Base-by-base conservation (phyloP, 1,140 invertebrate genomes). In the Aporrectodea caliginosa region DNA sequence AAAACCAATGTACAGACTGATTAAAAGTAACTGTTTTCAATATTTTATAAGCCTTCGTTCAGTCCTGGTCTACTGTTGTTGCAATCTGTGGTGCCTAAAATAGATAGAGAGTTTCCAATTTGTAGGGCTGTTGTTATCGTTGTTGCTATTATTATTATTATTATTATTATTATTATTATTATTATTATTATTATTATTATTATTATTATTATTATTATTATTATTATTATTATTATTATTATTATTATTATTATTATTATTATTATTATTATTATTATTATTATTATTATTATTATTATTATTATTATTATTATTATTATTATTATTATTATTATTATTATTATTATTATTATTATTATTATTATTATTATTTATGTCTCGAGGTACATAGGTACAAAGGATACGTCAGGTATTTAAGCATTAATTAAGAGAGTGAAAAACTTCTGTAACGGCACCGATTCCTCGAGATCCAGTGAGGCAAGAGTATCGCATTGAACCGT, bases 91-190 rank as follows among this genome's bases (percentile, higher is more conserved):
- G n/a, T n/a, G n/a, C n/a, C n/a, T n/a, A n/a, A n/a, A n/a, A n/a
- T n/a, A n/a, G n/a, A n/a, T n/a, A n/a, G n/a, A n/a, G n/a, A n/a
- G n/a, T n/a, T n/a, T n/a, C n/a, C n/a, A n/a, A n/a, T n/a, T n/a
- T n/a, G n/a, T n/a, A n/a, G n/a, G n/a, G n/a, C n/a, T 58, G 22
- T 58, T 58, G 22, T 58, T 58, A 58, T 58, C 22, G 22, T 58
- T 58, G 22, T 58, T 58, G 22, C 22, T 58, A 58, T 58, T 58
- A 58, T 58, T 58, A 22, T 58, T 58, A 58, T 58, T 58, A 58
- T 58, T 58, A 58, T 58, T 58, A 58, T 58, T 58, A 58, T 58
- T 58, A 58, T 58, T 58, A 58, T 58, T 58, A 58, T 58, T 58
- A 58, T 58, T 58, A 22, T 58, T 58, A 58, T 58, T 58, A 58